Percentiles rank a stretch among this genome's conserved stretches.
Conservation (phyloP, 2,113 vertebrate species). For the Nansenia antarctica region DNA sequence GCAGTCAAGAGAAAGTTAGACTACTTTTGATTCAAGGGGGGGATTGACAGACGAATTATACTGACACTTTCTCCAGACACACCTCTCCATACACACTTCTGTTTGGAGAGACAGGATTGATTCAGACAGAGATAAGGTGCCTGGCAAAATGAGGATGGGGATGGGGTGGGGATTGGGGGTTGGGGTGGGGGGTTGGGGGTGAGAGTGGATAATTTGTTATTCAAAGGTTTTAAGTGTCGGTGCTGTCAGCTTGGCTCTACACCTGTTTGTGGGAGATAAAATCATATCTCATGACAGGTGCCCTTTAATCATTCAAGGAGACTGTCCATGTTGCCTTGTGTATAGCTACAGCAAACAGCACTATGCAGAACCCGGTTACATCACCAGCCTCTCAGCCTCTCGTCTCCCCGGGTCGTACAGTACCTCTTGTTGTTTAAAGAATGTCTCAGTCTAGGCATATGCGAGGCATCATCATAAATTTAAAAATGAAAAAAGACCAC, state of each 20-base stretch:
- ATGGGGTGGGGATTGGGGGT: background rate
- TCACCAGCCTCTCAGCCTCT: no score
- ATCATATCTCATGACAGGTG: slow-evolving; percentile 66
- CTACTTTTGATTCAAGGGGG: background rate
- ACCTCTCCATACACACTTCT: background rate
- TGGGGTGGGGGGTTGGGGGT: background rate
- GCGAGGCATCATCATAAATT: background rate
- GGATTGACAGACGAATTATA: no score
- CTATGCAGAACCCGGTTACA: no score
- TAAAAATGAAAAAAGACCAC: background rate
- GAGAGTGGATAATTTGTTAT: slow-evolving; percentile 23
- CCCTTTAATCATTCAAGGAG: slow-evolving; percentile 65
- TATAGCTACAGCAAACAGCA: slow-evolving; percentile 7
- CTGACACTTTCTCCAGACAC: no score
- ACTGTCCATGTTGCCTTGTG: slow-evolving; percentile 28
- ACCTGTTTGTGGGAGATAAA: slow-evolving; percentile 68
- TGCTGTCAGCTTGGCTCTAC: slow-evolving; percentile 63
- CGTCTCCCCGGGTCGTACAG: background rate
- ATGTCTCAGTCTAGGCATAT: background rate
- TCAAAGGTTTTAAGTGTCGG: slow-evolving; percentile 51
- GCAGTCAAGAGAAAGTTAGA: background rate
- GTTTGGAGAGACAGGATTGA: background rate
- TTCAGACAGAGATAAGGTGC: slow-evolving; percentile 8
- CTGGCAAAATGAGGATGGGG: background rate
- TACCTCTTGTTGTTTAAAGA: background rate